Conservation (phyloP, 2,113 vertebrate species). For the Carollia perspicillata region DNA sequence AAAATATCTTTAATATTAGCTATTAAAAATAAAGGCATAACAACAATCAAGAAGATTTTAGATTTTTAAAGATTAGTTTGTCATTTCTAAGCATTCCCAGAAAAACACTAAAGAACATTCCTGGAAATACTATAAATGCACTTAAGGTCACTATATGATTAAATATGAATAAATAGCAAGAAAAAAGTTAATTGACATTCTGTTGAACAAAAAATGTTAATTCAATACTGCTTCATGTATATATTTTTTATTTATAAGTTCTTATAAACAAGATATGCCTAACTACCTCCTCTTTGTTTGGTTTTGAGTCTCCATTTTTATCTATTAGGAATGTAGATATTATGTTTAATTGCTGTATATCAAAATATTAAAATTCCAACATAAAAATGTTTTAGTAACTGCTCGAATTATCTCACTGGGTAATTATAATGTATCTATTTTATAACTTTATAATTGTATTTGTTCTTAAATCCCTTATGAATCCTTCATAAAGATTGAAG, state of each 20-base stretch:
- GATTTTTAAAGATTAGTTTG: constrained; percentile 1
- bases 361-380: constrained; percentile 21
- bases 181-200: not conserved
- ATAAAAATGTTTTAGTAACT: constrained; percentile 27
- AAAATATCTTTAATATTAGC: not conserved
- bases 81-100: not conserved
- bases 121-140: not conserved
- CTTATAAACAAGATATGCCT: not conserved
- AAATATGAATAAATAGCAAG: not conserved
- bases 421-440: not conserved
- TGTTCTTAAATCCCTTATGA: not conserved
- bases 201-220: not conserved
- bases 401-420: constrained; percentile 5
- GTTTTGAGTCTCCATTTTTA: constrained; percentile 5
- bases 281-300: not conserved
- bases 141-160: not conserved
- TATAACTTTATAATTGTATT: constrained; percentile 34
- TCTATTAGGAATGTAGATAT: constrained; percentile 7
- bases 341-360: not conserved
- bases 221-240: not conserved
- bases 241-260: constrained; percentile 32
- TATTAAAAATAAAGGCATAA: constrained; percentile 30
- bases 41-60: constrained; percentile 31
- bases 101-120: constrained; percentile 10
- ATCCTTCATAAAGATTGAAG: not conserved